A percentile compares a stretch with the other conserved stretches of the same genome.
Conservation (phyloP, 2,113 vertebrate genomes). For the Misgurnus anguillicaudatus region DNA sequence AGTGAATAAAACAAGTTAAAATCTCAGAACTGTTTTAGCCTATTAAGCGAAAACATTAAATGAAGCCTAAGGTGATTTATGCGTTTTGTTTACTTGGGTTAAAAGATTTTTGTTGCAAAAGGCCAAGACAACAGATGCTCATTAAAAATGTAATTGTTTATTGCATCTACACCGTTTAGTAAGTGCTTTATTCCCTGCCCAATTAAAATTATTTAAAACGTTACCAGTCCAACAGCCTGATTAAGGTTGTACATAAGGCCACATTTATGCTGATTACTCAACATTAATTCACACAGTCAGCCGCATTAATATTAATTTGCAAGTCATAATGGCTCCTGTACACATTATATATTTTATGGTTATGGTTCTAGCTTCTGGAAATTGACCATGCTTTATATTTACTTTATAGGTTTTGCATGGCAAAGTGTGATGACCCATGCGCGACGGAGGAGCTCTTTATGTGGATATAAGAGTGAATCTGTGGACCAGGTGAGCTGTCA, state of each 20-base stretch:
- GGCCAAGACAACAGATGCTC: not conserved
- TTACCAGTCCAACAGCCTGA: not conserved
- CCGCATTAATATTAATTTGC: slow-evolving; percentile 13
- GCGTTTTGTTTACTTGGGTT: not conserved
- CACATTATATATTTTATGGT: not conserved
- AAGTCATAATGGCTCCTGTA: not conserved
- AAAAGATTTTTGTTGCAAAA: not conserved
- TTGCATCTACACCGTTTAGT: not conserved
- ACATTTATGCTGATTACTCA: slow-evolving; percentile 16
- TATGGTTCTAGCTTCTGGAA: not conserved
- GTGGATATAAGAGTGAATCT: slow-evolving; percentile 57
- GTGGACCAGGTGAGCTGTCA: slow-evolving; percentile 59
- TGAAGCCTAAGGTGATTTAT: not conserved
- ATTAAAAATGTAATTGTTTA: not conserved
- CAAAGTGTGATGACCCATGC: slow-evolving; percentile 66
- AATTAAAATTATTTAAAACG: slow-evolving; percentile 18
- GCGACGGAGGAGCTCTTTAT: slow-evolving; percentile 64
- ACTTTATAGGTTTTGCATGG: slow-evolving; percentile 64
- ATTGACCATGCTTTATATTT: slow-evolving; percentile 40
- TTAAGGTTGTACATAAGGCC: slow-evolving; percentile 14
- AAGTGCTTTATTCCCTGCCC: not conserved
- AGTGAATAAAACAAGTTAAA: not conserved
- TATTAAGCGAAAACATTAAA: slow-evolving; percentile 9
- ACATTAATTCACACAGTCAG: not conserved
- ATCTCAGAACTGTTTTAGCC: not conserved